These are phyloP conservation scores for Machimus rusticus DNA, from an alignment of 2,888 invertebrate species.

Conservation along the genomic window DNA sequence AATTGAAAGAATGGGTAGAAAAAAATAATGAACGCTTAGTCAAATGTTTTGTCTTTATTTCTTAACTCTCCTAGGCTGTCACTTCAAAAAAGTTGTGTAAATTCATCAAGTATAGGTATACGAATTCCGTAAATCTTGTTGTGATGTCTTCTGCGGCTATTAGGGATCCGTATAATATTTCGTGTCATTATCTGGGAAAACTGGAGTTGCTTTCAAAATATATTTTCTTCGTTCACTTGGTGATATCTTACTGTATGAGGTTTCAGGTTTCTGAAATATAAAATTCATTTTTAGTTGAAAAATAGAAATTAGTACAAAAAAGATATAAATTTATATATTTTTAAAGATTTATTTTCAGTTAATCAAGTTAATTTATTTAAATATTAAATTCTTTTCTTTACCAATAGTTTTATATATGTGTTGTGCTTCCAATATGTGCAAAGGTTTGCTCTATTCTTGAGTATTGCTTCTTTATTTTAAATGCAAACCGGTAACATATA, in stretches of 20 bases:
- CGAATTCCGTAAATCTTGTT: not conserved
- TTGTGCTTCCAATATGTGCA: not conserved
- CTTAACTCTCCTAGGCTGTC: not conserved
- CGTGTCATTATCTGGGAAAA: conserved; percentile 58
- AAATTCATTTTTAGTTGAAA: not conserved
- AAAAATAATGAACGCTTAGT: not conserved
- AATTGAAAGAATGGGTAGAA: not conserved
- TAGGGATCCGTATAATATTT: conserved; percentile 51
- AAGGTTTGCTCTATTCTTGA: not conserved
- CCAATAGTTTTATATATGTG: not conserved
- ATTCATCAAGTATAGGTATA: not conserved
- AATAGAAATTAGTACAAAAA: too few species aligned
- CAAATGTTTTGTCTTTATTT: not conserved
- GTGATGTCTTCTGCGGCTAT: not conserved
- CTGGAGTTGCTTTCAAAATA: conserved; percentile 58
- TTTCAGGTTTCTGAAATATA: conserved; percentile 33
- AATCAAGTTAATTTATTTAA: not conserved
- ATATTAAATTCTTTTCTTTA: not conserved
- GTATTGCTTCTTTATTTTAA: not conserved
- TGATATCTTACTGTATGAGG: conserved; percentile 35
- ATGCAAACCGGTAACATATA: not conserved
- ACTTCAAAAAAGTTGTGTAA: not conserved
- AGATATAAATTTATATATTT: not conserved
- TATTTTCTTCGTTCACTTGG: conserved; percentile 57
- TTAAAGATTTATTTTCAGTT: not conserved